These are phyloP conservation scores for Gambelia wislizenii DNA, from an alignment of 2,797 vertebrate genomes.

Conservation along the genomic window DNA sequence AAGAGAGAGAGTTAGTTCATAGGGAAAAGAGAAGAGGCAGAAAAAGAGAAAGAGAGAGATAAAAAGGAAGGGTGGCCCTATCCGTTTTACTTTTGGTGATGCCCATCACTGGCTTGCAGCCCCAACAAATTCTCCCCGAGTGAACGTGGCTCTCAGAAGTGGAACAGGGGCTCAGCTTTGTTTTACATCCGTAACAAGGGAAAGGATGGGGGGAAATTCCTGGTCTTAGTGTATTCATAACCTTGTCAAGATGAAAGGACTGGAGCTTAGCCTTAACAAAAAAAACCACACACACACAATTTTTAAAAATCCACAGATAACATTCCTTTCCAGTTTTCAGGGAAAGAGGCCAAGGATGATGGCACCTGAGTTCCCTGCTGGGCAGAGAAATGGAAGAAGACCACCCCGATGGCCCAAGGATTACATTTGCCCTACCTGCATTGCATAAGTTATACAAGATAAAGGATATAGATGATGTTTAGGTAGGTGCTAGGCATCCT, in stretches of 20 bases:
- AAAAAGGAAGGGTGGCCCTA: background rate
- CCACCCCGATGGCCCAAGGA: background rate
- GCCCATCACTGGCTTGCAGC: too few relatives aligned
- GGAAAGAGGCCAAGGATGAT: background rate
- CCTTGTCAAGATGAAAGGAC: background rate
- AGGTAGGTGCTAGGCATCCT: background rate
- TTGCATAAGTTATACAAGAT: background rate
- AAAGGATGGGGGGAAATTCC: background rate
- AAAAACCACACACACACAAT: too few relatives aligned
- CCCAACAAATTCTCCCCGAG: background rate
- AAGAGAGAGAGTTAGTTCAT: background rate
- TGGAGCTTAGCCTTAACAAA: background rate
- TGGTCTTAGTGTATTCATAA: background rate
- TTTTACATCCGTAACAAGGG: background rate
- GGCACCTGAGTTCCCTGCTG: background rate
- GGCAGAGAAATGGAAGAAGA: background rate
- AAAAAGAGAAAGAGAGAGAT: background rate
- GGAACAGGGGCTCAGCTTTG: background rate
- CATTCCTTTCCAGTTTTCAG: background rate
- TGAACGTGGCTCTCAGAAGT: background rate
- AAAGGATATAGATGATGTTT: background rate
- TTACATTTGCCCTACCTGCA: background rate
- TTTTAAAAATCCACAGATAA: slow-evolving; percentile 12
- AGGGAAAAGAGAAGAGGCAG: background rate
- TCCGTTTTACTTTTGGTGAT: too few relatives aligned